Evolutionary conservation across 1,140 invertebrate species (phyloP).

Genomic region (Ectropis grisescens): DNA sequence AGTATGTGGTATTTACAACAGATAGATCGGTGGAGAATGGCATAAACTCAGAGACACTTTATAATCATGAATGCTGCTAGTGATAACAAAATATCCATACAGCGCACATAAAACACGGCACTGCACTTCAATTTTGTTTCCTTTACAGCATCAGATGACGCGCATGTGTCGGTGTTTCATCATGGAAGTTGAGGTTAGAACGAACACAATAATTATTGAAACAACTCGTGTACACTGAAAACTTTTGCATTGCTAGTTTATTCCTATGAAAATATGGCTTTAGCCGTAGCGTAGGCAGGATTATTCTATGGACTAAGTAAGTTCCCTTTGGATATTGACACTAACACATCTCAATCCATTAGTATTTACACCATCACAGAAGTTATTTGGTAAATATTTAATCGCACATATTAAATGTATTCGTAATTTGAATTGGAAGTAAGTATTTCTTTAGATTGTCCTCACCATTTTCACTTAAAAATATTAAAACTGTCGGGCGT

Average conservation of each 20-base stretch:
- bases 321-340: background rate
- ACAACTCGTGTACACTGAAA: background rate
- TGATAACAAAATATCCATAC: conserved; percentile 28
- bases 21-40: background rate
- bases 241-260: too few relatives aligned
- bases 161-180: conserved; percentile 75
- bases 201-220: background rate
- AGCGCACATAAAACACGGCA: conserved; percentile 59
- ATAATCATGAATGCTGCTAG: conserved; percentile 47
- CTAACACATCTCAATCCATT: background rate
- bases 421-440: too few relatives aligned
- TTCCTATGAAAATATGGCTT: too few relatives aligned
- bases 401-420: too few relatives aligned
- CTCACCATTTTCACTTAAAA: conserved; percentile 10
- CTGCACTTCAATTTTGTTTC: conserved; percentile 25
- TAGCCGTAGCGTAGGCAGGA: too few relatives aligned
- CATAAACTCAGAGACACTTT: conserved; percentile 59
- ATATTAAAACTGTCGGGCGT: conserved; percentile 4
- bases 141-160: conserved; percentile 72
- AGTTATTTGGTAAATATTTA: too few relatives aligned
- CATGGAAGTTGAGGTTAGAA: conserved; percentile 24
- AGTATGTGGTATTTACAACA: background rate
- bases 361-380: background rate
- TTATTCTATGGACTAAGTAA: too few relatives aligned
- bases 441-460: too few relatives aligned